Evolutionary conservation across 2,888 invertebrate species (phyloP), one percentile per base, ranked within the genome.

Genomic region (Epsilonema sp.): DNA sequence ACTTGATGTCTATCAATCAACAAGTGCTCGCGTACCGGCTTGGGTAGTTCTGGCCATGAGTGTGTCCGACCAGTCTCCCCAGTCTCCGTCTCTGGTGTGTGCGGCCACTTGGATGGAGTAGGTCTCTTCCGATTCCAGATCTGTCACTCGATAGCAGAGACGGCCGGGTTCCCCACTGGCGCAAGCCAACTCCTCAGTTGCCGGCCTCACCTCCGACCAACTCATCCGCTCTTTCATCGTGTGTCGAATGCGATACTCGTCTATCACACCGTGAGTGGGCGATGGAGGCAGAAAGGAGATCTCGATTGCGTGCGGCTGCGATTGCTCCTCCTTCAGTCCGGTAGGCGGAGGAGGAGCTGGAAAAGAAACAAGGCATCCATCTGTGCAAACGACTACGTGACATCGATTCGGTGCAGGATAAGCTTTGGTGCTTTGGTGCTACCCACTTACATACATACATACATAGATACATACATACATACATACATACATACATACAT

Each of bases 261-360:
- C 63, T 37, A 63, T 50, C 44, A 56, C 52, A 44, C 63, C 63
- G 46, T 63, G 58, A 8, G 63, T 62, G 21, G 64, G 63, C 5
- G 51, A 51, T 19, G 63, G 63, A 22, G 64, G 57, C 38, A 58
- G 51, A 56, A 61, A 63, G 3, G 60, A 60, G 44, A 64, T 56
- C 49, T 61, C 59, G 44, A 64, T 54, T 19, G 64, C 59, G 46
- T 57, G 57, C 3, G 60, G 58, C 51, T 58, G 54, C 4, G 55
- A 52, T 21, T 55, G 55, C 40, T 63, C 63, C 48, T 58, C 59
- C 25, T 51, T 53, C 38, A 63, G 55, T 50, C 62, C 63, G 3
- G 52, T 52, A 5, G 63, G 64, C 11, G 60, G 52, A 2, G 56
- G 57, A 20, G 64, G 63, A 5, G 45, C 48, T 49, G 26, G 25